Conservation (phyloP, 2,888 invertebrate species). For the Tachina lurida region DNA sequence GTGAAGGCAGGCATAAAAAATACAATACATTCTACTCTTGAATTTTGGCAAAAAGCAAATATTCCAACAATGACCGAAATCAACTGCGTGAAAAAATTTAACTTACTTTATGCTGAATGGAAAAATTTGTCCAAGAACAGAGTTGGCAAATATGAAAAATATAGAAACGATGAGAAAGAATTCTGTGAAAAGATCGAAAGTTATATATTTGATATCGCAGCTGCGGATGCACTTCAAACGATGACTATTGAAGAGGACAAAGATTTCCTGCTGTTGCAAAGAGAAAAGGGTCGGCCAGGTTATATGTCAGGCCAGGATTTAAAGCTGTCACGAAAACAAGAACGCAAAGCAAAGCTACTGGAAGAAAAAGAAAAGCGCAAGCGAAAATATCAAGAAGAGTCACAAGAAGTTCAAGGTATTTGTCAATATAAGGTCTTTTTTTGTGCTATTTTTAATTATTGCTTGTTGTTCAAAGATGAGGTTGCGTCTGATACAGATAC, state of each 20-base stretch:
- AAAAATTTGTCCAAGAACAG: too few relatives aligned
- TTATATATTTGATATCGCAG: conserved; percentile 1
- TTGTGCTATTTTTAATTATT: too few relatives aligned
- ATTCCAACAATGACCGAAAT: conserved; percentile 2
- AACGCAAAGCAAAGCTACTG: neutral
- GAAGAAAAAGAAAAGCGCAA: conserved; percentile 23
- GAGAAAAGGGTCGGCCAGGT: conserved; percentile 29
- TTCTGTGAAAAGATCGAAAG: neutral
- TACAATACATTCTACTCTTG: too few relatives aligned
- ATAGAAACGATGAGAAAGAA: conserved; percentile 44
- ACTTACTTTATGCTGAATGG: too few relatives aligned
- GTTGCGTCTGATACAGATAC: too few relatives aligned
- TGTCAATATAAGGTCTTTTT: too few relatives aligned
- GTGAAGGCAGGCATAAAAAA: too few relatives aligned
- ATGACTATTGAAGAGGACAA: conserved; percentile 35
- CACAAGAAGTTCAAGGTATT: too few relatives aligned
- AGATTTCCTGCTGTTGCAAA: conserved; percentile 39
- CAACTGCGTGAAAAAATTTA: conserved; percentile 40
- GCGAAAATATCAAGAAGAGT: conserved; percentile 2
- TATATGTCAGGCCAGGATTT: conserved; percentile 11
- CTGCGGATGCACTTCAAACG: conserved; percentile 29
- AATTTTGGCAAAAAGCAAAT: too few relatives aligned
- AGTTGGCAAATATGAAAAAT: conserved; percentile 45
- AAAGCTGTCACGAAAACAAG: conserved; percentile 11
- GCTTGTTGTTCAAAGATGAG: too few relatives aligned